Conservation (phyloP, 2,113 vertebrate species). For the Gallinago jamesoni region DNA sequence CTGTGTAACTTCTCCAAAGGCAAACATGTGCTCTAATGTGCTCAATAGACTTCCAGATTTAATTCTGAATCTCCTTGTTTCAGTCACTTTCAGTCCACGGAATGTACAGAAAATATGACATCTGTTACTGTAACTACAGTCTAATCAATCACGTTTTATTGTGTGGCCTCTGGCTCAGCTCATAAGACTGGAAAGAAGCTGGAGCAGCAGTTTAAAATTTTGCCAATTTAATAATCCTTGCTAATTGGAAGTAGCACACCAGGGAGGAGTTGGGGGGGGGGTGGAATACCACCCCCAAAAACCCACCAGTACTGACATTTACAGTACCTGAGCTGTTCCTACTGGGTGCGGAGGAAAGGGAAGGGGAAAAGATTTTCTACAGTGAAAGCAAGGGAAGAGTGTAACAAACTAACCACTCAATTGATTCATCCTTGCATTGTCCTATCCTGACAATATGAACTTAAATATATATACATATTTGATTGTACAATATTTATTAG, state of each 20-base stretch:
- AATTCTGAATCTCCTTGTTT: not conserved
- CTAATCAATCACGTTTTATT: slow-evolving; percentile 67
- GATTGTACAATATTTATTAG: slow-evolving; percentile 41
- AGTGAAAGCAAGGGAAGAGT: not conserved
- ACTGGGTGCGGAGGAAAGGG: not conserved
- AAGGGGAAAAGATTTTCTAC: not conserved
- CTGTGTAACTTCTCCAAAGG: not conserved
- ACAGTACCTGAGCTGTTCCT: not conserved
- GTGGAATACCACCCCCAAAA: not conserved
- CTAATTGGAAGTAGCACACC: slow-evolving; percentile 36
- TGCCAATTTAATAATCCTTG: slow-evolving; percentile 61
- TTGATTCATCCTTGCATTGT: slow-evolving; percentile 26
- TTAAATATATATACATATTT: slow-evolving; percentile 40
- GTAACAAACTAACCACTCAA: not conserved
- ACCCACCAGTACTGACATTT: not conserved
- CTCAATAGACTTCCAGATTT: not conserved
- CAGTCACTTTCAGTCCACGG: not conserved
- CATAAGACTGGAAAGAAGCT: slow-evolving; percentile 21
- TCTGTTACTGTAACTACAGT: slow-evolving; percentile 17
- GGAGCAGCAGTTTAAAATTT: slow-evolving; percentile 42
- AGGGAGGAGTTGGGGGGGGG: fast-evolving
- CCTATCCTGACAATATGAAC: not conserved
- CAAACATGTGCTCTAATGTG: not conserved
- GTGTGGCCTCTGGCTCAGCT: slow-evolving; percentile 54
- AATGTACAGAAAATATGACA: not conserved